Evolutionary conservation across 64 coral and sea anemone species (phyloP).

Genomic region (Orbicella faveolata): DNA sequence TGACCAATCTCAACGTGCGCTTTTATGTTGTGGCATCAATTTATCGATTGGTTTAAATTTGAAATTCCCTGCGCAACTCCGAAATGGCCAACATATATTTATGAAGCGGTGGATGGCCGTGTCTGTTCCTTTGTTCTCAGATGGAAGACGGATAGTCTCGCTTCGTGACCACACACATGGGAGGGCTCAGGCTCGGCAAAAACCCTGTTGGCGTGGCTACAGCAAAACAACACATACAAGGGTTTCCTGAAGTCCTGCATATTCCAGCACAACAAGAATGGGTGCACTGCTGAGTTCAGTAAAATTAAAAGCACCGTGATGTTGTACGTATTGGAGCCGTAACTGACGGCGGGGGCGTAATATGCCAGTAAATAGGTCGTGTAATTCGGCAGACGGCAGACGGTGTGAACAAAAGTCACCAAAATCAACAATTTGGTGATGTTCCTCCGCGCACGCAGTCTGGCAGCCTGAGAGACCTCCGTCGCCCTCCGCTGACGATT

Average conservation of each 20-base stretch:
- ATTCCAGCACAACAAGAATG: slow-evolving; percentile 50
- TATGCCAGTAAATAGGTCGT: slow-evolving; percentile 51
- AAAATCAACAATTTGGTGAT: slow-evolving; percentile 47
- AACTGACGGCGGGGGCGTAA: slow-evolving; percentile 6
- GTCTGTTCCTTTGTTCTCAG: background rate
- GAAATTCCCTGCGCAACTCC: too few species aligned
- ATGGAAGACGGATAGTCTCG: background rate
- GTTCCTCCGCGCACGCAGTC: slow-evolving; percentile 37
- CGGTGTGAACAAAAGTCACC: slow-evolving; percentile 39
- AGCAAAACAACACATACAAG: background rate
- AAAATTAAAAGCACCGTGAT: slow-evolving; percentile 58
- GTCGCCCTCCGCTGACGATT: slow-evolving; percentile 14
- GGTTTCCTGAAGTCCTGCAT: slow-evolving; percentile 40
- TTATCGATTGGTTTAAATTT: too few species aligned
- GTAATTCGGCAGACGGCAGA: slow-evolving; percentile 61
- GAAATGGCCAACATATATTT: too few species aligned
- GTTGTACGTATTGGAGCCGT: slow-evolving; percentile 55
- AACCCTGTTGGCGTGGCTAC: background rate
- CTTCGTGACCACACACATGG: background rate
- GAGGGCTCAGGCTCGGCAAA: background rate
- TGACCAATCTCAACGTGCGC: too few species aligned
- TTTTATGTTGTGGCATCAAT: too few species aligned
- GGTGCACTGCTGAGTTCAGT: slow-evolving; percentile 31
- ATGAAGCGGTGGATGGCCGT: background rate
- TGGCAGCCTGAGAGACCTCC: slow-evolving; percentile 51